These are phyloP conservation scores for Lepetodrilus schrolli DNA, from an alignment of 2,888 invertebrate genomes.

Conservation along the genomic window DNA sequence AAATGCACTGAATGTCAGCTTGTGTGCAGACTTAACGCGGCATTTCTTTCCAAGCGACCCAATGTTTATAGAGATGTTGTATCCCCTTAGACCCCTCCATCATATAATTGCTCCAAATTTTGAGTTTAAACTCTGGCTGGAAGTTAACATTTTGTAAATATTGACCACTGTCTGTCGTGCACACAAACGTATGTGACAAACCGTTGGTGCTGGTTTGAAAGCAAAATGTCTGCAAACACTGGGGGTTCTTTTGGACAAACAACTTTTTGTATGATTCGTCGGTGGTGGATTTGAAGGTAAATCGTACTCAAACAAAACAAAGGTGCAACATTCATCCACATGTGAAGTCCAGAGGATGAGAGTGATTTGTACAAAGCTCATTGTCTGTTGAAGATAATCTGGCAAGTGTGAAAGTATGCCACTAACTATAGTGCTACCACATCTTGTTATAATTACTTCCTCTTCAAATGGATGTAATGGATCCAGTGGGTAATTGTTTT, in stretches of 20 bases:
- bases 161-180: neutral
- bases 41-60: neutral
- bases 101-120: conserved; percentile 20
- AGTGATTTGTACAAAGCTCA: neutral
- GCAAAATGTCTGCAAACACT: conserved; percentile 16
- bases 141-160: conserved; percentile 25
- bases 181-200: conserved; percentile 5
- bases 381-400: conserved; percentile 15
- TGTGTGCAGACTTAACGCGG: conserved; percentile 19
- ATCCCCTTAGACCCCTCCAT: neutral
- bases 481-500: no score
- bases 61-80: conserved; percentile 6
- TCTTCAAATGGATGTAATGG: no score
- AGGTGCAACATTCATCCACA: conserved; percentile 24
- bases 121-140: conserved; percentile 14
- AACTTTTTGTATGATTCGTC: neutral
- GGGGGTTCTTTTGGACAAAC: neutral
- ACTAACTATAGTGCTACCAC: no score
- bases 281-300: conserved; percentile 8
- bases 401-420: neutral
- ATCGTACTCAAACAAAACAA: conserved; percentile 6
- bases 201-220: neutral
- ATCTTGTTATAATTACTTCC: no score
- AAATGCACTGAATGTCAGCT: conserved; percentile 4
- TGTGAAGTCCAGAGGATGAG: neutral